A percentile compares a stretch with the other conserved stretches of the same genome.
These are phyloP conservation scores for Cathartes aura DNA, from an alignment of 2,113 vertebrate genomes.

Conservation along the genomic window DNA sequence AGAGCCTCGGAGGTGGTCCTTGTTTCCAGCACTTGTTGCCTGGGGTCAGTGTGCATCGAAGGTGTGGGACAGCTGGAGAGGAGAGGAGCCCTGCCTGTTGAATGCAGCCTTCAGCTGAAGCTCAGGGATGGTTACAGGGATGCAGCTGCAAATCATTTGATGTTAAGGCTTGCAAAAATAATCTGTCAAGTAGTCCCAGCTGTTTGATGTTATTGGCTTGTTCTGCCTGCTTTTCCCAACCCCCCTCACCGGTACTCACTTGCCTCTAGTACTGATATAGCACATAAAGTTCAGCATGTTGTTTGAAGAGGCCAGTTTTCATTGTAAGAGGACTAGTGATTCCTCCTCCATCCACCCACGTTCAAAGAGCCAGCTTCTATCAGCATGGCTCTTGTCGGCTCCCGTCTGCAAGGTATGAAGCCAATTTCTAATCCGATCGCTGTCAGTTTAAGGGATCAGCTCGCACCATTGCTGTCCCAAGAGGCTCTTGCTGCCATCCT, in stretches of 20 bases:
- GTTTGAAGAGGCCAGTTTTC: not conserved
- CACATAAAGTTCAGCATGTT: not conserved
- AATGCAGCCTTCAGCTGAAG: not conserved
- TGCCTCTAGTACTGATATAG: not conserved
- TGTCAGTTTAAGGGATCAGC: not conserved
- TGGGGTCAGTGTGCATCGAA: accelerated
- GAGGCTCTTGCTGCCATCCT: not conserved
- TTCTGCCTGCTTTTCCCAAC: not conserved
- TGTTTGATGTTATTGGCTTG: not conserved
- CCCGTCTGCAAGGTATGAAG: not conserved
- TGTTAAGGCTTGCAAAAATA: not conserved
- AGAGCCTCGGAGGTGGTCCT: accelerated
- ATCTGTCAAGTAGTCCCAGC: not conserved
- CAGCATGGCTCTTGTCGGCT: not conserved
- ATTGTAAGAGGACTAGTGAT: not conserved
- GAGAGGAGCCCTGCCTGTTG: not conserved
- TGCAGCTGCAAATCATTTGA: not conserved
- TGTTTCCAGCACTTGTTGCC: not conserved
- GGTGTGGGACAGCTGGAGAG: accelerated
- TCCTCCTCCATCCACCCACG: accelerated
- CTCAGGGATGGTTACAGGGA: not conserved
- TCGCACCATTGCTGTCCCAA: accelerated
- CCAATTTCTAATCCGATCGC: accelerated
- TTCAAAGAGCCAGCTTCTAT: not conserved
- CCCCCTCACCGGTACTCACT: not conserved